Base-by-base conservation (phyloP, 2,797 vertebrate species). In the Hoplostethus atlanticus region DNA sequence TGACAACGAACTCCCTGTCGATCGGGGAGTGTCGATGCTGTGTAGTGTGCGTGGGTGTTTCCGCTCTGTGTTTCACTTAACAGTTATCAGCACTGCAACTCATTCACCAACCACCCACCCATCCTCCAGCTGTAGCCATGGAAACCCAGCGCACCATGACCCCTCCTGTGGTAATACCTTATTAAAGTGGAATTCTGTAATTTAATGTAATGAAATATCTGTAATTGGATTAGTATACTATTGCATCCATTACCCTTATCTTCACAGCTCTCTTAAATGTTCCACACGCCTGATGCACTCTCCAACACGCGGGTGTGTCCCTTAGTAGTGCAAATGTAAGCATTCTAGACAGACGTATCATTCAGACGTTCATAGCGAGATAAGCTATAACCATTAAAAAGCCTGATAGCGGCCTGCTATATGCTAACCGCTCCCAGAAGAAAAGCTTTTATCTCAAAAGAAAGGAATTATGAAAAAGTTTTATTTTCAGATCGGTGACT, bases 151-250 rank as follows among this genome's bases (percentile, higher is more conserved):
- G 42, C 71, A 77, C 70, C 15, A 56, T 82, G 77, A 85, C 87
- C 88, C 87, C 77, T 80, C 81, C 87, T 69, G 10, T 74, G 81
- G 68, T 84, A 77, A 84, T 84, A 80, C 79, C 79, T 79, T 85
- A 89, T 91, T 86, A 92, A 91, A 90, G 76, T 12, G 69, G 79
- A 71, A 77, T 74, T 83, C 69, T 79, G 76, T 80, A 77, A 90
- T 88, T 86, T 80, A 79, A 84, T 79, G 65, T 87, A 86, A 87
- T 84, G 52, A 54, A 87, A 87, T 84, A 56, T 73, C 83, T 72
- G 73, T 88, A 90, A 93, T 89, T 87, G 76, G 81, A 91, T 93
- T 89, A 84, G 79, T 85, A 34, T 79, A 73, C 67, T 68, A 79
- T 88, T 84, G 85, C 74, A 86, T 78, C 60, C 66, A 77, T 86